Conservation (phyloP, 2,113 vertebrate species). For the Uria aalge region DNA sequence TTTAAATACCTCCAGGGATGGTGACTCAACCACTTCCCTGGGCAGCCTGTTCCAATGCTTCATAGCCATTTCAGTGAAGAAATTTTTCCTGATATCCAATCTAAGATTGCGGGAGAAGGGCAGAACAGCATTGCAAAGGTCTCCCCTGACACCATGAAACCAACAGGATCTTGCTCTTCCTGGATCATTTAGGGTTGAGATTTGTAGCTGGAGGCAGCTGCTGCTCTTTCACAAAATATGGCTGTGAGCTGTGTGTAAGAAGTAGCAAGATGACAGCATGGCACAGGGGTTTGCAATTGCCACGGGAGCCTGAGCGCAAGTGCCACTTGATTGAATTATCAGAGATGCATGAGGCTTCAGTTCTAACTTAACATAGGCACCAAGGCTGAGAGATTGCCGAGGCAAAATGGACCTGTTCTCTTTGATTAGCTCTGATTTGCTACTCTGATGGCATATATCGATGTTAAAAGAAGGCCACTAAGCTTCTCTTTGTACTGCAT, state of each 20-base stretch:
- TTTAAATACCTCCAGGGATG: not conserved
- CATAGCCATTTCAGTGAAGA: not conserved
- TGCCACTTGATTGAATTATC: not conserved
- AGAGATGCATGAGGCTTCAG: not conserved
- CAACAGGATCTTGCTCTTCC: not conserved
- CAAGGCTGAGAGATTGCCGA: not conserved
- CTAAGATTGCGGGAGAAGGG: not conserved
- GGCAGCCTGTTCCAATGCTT: not conserved
- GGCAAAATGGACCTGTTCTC: not conserved
- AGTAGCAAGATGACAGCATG: not conserved
- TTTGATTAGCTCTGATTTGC: not conserved
- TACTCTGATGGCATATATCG: not conserved
- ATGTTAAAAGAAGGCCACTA: not conserved
- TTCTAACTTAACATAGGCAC: not conserved
- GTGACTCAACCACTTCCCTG: not conserved
- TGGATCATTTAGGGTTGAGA: fast-evolving
- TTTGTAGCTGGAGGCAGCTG: not conserved
- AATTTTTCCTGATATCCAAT: not conserved
- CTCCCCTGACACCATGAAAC: not conserved
- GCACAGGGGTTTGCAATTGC: not conserved
- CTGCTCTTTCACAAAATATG: not conserved
- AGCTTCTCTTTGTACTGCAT: not conserved
- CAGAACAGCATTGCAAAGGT: not conserved
- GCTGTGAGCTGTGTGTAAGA: not conserved
- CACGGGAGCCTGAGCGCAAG: not conserved